Conservation (phyloP, 2,113 vertebrate species). For the Pteronura brasiliensis region DNA sequence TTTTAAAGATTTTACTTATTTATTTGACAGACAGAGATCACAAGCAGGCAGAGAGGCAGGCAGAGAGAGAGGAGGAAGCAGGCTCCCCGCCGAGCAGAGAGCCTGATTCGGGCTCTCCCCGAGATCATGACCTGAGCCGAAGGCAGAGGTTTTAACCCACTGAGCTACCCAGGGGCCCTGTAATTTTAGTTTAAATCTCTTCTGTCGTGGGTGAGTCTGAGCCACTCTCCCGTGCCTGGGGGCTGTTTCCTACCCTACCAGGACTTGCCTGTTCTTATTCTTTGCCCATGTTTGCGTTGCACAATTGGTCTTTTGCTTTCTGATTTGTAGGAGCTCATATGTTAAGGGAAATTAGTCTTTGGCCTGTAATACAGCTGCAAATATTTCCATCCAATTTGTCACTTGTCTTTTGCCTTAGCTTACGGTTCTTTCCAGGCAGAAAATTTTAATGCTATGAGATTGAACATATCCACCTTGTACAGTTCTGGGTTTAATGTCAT, state of each 20-base stretch:
- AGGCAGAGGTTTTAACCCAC: not conserved
- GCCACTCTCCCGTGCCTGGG: not conserved
- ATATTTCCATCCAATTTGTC: not conserved
- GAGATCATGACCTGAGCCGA: too few relatives aligned
- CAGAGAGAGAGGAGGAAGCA: too few relatives aligned
- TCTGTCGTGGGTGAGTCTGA: not conserved
- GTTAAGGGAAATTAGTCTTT: not conserved
- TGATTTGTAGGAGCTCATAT: not conserved
- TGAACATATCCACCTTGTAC: not conserved
- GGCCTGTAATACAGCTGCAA: not conserved
- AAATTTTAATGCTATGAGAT: not conserved
- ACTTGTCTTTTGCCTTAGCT: conserved; percentile 24
- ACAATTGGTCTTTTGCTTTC: not conserved
- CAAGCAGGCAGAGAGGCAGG: too few relatives aligned
- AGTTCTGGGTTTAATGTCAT: not conserved
- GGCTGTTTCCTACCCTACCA: not conserved
- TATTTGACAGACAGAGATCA: too few relatives aligned
- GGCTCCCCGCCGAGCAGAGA: too few relatives aligned
- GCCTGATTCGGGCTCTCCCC: rapidly evolving
- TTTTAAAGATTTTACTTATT: too few relatives aligned
- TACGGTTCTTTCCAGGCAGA: not conserved
- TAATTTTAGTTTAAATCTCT: not conserved
- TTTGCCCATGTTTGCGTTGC: not conserved
- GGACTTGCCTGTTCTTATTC: not conserved
- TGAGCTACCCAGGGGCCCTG: not conserved